Evolutionary conservation across 2,797 vertebrate species (phyloP), one percentile per base, ranked within the genome.

Genomic region (Acanthiza pusilla): DNA sequence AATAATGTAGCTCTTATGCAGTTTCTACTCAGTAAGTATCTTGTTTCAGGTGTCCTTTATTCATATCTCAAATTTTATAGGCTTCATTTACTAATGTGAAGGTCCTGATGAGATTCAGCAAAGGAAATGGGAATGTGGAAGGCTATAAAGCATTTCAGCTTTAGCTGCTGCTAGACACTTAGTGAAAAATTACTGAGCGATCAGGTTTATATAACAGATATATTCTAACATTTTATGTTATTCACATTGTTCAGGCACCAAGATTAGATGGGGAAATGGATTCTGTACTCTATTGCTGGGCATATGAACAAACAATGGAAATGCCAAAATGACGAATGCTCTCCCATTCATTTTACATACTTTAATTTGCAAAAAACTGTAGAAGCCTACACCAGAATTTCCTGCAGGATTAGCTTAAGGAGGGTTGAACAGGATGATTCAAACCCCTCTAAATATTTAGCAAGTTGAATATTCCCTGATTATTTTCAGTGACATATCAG

Each of bases 321-420:
- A 96, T 97, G 98, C 95, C 98, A 98, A 95, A 93, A 97, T 98
- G 98, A 98, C 96, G 48, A 98, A 98, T 97, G 97, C 91, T 89
- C 72, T 89, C 63, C 93, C 75, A 96, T 94, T 95, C 78, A 78
- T 94, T 97, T 95, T 91, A 89, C 73, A 65, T 57, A 68, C 38
- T 95, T 85, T 82, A 91, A 85, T 96, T 96, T 96, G 76, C 86
- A 95, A 72, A 54, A 65, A 89, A 73, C 17, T 72, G 89, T 63
- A 94, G 51, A 89, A 88, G 47, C 40, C 11, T 48, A 79, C 57
- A 78, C 30, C 43, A 21, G 67, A 96, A 94, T 84, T 95, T 93
- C 65, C 80, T 93, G 45, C 65, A 93, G 87, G 66, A 83, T 96
- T 94, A 92, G 42, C 36, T 65, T 79, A 65, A 83, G 77, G 34